These are phyloP conservation scores for Bombus huntii DNA, from an alignment of 1,140 invertebrate genomes.

Conservation along the genomic window DNA sequence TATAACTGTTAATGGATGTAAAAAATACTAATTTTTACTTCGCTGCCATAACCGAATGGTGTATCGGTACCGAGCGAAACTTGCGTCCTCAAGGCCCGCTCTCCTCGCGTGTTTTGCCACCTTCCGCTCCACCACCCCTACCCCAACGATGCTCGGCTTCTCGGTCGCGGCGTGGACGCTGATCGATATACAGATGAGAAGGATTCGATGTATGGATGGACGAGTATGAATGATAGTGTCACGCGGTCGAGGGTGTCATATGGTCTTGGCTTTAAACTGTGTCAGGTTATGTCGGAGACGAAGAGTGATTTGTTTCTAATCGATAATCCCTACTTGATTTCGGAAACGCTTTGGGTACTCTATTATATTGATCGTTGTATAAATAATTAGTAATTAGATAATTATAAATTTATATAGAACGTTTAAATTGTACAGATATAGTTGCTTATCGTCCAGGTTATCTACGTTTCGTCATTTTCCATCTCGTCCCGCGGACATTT, in stretches of 20 bases:
- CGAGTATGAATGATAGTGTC: conserved; percentile 69
- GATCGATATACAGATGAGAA: conserved; percentile 58
- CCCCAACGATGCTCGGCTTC: conserved; percentile 14
- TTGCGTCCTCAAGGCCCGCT: conserved; percentile 27
- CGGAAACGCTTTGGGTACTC: background rate
- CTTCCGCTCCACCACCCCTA: background rate
- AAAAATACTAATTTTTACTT: background rate
- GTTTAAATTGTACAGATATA: background rate
- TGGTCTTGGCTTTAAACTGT: conserved; percentile 57
- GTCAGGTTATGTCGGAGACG: conserved; percentile 44
- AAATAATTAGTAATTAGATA: background rate
- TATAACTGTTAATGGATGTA: background rate
- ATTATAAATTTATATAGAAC: background rate
- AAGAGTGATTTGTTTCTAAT: conserved; percentile 44
- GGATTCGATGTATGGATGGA: conserved; percentile 61
- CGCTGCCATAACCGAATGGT: no score
- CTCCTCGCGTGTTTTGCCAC: conserved; percentile 51
- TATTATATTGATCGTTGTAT: background rate
- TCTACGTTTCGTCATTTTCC: background rate
- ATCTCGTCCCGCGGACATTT: background rate
- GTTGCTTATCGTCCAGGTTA: background rate
- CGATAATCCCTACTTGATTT: background rate
- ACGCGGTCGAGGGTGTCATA: conserved; percentile 63
- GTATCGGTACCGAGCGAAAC: conserved; percentile 27
- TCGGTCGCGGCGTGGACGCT: conserved; percentile 42